Conservation (phyloP, 2,113 vertebrate genomes). For the Ia io region DNA sequence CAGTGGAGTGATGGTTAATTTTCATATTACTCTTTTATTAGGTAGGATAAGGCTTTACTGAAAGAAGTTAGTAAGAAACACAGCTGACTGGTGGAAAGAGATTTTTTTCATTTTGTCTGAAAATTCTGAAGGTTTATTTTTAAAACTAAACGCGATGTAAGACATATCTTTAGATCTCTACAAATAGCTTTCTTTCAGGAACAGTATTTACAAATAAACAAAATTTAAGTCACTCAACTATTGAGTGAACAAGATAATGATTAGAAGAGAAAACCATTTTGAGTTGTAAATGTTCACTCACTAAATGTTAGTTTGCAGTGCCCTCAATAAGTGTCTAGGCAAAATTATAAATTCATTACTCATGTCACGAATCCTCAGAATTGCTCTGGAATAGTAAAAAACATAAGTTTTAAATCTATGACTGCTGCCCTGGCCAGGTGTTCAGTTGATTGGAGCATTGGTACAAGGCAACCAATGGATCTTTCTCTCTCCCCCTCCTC, state of each 20-base stretch:
- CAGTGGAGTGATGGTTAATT: too few relatives aligned
- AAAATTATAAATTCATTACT: constrained; percentile 36
- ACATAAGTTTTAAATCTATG: background rate
- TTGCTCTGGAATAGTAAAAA: constrained; percentile 25
- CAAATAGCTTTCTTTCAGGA: constrained; percentile 8
- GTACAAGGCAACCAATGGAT: background rate
- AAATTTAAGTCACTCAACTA: background rate
- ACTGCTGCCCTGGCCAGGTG: background rate
- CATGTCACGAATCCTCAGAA: background rate
- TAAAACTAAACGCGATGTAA: background rate
- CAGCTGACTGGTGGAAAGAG: background rate
- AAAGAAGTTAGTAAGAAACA: constrained; percentile 14
- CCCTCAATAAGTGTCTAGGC: background rate
- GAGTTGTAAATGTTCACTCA: constrained; percentile 5
- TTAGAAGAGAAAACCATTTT: constrained; percentile 36
- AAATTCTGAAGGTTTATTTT: background rate
- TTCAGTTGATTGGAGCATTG: background rate
- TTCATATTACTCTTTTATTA: too few relatives aligned
- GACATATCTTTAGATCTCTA: background rate
- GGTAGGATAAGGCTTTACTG: background rate
- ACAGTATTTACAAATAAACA: constrained; percentile 33
- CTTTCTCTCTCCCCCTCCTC: background rate
- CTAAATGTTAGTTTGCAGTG: constrained; percentile 28
- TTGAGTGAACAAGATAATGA: background rate
- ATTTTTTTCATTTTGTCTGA: constrained; percentile 6